Conservation (phyloP, 1,140 invertebrate species). For the Lasioglossum albipes region DNA sequence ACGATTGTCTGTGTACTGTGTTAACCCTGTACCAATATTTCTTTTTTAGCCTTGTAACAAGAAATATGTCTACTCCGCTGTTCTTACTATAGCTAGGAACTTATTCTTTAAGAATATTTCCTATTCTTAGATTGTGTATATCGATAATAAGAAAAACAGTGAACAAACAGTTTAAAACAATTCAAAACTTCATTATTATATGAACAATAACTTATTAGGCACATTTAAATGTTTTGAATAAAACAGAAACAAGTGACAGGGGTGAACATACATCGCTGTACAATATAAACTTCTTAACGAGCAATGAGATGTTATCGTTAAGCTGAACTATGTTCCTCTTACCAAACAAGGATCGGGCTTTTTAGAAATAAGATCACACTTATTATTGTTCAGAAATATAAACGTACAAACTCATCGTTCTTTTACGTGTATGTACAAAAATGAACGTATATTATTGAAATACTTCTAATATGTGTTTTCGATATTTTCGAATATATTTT, state of each 20-base stretch:
- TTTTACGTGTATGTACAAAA: neutral
- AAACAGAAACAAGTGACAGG: conserved; percentile 42
- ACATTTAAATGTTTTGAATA: conserved; percentile 30
- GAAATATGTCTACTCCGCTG: conserved; percentile 44
- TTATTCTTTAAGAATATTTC: conserved; percentile 54
- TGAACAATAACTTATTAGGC: conserved; percentile 44
- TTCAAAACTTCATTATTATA: conserved; percentile 22
- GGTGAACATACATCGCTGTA: conserved; percentile 34
- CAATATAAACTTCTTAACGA: conserved; percentile 12
- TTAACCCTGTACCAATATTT: conserved; percentile 53
- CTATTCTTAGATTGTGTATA: conserved; percentile 29
- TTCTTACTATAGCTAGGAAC: conserved; percentile 56
- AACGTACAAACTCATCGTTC: neutral
- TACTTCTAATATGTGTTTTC: conserved; percentile 16
- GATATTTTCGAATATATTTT: neutral
- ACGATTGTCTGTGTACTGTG: conserved; percentile 46
- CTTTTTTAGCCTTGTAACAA: conserved; percentile 57
- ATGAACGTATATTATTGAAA: conserved; percentile 4
- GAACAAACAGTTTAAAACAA: conserved; percentile 38
- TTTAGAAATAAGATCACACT: neutral
- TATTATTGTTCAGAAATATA: neutral
- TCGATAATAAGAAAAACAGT: conserved; percentile 50
- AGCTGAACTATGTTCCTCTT: neutral
- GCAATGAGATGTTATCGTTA: conserved; percentile 46
- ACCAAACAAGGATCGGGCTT: neutral